Percentiles rank a stretch among this genome's conserved stretches.
Evolutionary conservation across 2,113 vertebrate species (phyloP).

Genomic region (Hemiprocne comata): DNA sequence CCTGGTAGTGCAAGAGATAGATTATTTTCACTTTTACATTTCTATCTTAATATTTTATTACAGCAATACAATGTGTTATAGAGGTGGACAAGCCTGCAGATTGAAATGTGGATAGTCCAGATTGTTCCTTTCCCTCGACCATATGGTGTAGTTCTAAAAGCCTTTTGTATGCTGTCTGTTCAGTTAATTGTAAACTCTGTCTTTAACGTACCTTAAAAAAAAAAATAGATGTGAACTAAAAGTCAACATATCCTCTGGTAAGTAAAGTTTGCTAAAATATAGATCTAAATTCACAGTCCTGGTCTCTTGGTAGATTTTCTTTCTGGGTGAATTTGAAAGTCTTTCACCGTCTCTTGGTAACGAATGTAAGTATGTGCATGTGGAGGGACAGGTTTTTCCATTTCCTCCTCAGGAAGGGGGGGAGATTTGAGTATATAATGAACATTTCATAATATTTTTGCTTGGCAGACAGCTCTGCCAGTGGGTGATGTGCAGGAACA

Average conservation of each 20-base stretch:
- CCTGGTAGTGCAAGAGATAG: slow-evolving; percentile 68
- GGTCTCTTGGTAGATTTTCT: slow-evolving; percentile 28
- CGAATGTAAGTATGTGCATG: not conserved
- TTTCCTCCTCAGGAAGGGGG: slow-evolving; percentile 11
- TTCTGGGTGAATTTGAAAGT: slow-evolving; percentile 31
- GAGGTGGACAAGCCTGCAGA: slow-evolving; percentile 83
- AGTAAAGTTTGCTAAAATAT: slow-evolving; percentile 58
- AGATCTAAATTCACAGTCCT: slow-evolving; percentile 7
- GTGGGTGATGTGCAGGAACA: slow-evolving; percentile 74
- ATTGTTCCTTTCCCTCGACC: slow-evolving; percentile 82
- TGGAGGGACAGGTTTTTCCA: slow-evolving; percentile 34
- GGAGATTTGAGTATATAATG: slow-evolving; percentile 47
- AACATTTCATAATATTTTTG: slow-evolving; percentile 69
- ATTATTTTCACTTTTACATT: slow-evolving; percentile 72
- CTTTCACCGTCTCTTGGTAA: slow-evolving; percentile 49
- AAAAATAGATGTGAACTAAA: slow-evolving; percentile 66
- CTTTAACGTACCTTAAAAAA: slow-evolving; percentile 76
- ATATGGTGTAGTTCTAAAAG: slow-evolving; percentile 86
- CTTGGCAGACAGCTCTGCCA: slow-evolving; percentile 68
- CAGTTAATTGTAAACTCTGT: slow-evolving; percentile 81
- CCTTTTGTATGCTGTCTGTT: slow-evolving; percentile 84
- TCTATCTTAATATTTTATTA: slow-evolving; percentile 82
- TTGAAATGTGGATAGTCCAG: slow-evolving; percentile 82
- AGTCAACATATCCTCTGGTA: slow-evolving; percentile 46
- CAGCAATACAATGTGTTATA: slow-evolving; percentile 81